Percentiles rank a stretch among this genome's conserved stretches.
Evolutionary conservation across 2,888 invertebrate genomes (phyloP).

Genomic region (Leptarthrus brevirostris): DNA sequence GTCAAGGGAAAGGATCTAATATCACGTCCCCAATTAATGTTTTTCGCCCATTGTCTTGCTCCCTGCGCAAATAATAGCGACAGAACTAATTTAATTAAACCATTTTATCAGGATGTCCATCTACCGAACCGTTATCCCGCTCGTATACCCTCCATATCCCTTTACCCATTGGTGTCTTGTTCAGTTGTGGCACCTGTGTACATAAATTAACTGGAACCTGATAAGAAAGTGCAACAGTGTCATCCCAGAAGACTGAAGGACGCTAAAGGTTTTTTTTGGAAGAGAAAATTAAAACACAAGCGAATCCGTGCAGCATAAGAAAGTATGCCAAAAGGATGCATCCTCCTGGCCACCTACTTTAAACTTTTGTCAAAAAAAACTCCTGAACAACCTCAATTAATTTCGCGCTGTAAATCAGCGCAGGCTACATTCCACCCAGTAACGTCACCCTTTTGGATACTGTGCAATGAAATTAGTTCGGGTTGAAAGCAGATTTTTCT

Average conservation of each 20-base stretch:
- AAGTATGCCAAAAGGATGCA: conserved; percentile 14
- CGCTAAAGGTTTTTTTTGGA: conserved; percentile 24
- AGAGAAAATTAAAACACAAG: conserved; percentile 29
- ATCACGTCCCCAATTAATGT: background rate
- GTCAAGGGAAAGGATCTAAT: background rate
- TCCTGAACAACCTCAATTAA: conserved; percentile 27
- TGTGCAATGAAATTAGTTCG: conserved; percentile 18
- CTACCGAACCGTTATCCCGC: background rate
- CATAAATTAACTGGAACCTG: conserved; percentile 7
- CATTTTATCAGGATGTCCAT: conserved; percentile 17
- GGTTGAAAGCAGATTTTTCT: conserved; percentile 16
- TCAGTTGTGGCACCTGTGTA: conserved; percentile 21
- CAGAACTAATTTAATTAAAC: conserved; percentile 33
- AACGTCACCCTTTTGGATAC: background rate
- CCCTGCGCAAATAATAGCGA: conserved; percentile 26
- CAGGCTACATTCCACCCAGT: background rate
- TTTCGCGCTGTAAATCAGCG: conserved; percentile 22
- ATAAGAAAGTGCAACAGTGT: conserved; percentile 24
- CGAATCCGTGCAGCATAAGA: background rate
- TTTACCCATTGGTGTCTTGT: conserved; percentile 5
- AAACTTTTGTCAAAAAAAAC: background rate
- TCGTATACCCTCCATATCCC: background rate
- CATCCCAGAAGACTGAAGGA: background rate
- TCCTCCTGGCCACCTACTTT: conserved; percentile 3
- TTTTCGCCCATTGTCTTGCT: background rate